Percentiles rank a stretch among this genome's conserved stretches.
phyloP scores from a whole-genome alignment of 1,140 invertebrate species.

The honey bee (Apis mellifera) region Amel_HAv3.1 CM009933.2:6318001-6318500 shows the following conservation, averaged over 20 bases:
- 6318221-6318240: not conserved
- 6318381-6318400: not conserved
- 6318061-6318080: not conserved
- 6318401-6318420: not conserved
- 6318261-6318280: slow-evolving; percentile 52
- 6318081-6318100: slow-evolving; percentile 35
- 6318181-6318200: slow-evolving; percentile 36
- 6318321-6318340: slow-evolving; percentile 12
- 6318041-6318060: not conserved
- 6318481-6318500: not conserved
- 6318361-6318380: not conserved
- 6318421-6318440: not conserved
- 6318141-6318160: slow-evolving; percentile 39
- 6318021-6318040: not conserved
- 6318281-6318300: slow-evolving; percentile 43
- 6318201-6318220: slow-evolving; percentile 25
- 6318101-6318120: slow-evolving; percentile 45
- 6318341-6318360: not conserved
- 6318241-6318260: slow-evolving; percentile 32
- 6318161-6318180: slow-evolving; percentile 38
- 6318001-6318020: not conserved
- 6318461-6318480: not conserved
- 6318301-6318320: slow-evolving; percentile 27
- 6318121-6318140: slow-evolving; percentile 47
- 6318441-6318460: not conserved